Base-by-base conservation (phyloP, 2,113 vertebrate species). In the Thamnophis sirtalis region DNA sequence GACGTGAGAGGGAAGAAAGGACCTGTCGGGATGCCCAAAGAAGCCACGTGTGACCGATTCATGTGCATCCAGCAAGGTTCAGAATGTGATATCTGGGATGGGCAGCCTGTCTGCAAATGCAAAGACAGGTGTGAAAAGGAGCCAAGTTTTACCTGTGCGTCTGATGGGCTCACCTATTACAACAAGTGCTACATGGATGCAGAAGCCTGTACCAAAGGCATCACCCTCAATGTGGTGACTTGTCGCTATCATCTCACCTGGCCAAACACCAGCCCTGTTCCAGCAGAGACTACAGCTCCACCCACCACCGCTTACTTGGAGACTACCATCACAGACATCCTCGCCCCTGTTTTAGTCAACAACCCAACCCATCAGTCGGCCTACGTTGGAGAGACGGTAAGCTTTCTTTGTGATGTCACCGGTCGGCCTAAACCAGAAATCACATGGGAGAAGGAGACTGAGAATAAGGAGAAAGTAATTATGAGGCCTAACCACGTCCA, bases 131-230 rank as follows among this genome's bases (percentile, higher is more conserved):
- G 99, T 2, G 99, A 99, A 97, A 98, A 98, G 92, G 99, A 99
- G 95, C 99, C 99, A 0, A 98, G 98, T 93, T 99, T 99, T 93
- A 99, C 99, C 89, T 99, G 99, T 0, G 99, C 99, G 73, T 99
- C 99, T 0, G 99, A 99, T 0, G 99, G 99, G 85, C 98, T 99
- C 97, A 99, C 99, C 51, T 99, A 99, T 96, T 99, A 99, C 96
- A 99, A 99, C 95, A 99, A 98, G 94, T 99, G 99, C 95, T 99
- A 98, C 97, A 99, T 99, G 99, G 99, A 99, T 0, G 99, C 99
- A 0, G 99, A 99, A 96, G 99, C 99, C 5, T 99, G 99, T 93
- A 98, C 98, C 94, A 99, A 98, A 87, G 99, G 99, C 92, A 98
- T 98, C 92, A 98, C 97, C 0, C 97, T 99, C 89, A 97, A 98